Conservation (phyloP, 2,113 vertebrate genomes). For the Antigone vipio region DNA sequence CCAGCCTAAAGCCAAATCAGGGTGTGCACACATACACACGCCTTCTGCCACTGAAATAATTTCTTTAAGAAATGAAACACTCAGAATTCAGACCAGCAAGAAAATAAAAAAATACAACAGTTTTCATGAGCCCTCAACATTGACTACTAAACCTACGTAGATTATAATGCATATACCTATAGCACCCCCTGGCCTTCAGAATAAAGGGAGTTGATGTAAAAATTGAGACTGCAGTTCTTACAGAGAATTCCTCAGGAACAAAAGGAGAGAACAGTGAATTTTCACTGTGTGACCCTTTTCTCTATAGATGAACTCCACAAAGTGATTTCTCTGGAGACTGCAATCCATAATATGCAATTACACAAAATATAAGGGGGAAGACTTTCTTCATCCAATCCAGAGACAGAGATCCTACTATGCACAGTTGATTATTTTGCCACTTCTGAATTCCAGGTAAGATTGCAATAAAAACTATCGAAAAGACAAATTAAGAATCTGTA, state of each 20-base stretch:
- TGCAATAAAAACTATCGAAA: neutral
- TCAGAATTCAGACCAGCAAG: neutral
- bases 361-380: neutral
- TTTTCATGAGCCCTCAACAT: neutral
- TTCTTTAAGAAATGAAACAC: neutral
- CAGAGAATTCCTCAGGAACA: neutral
- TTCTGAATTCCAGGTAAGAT: neutral
- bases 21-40: accelerated
- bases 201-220: neutral
- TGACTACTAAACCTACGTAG: neutral
- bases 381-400: neutral
- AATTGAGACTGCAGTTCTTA: neutral
- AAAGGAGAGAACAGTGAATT: neutral
- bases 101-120: neutral
- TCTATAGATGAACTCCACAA: neutral
- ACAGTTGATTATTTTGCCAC: neutral
- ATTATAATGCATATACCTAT: conserved; percentile 17
- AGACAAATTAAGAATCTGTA: neutral
- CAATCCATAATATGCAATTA: neutral
- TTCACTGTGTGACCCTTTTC: neutral
- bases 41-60: neutral
- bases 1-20: neutral
- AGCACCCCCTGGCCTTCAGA: conserved; percentile 54
- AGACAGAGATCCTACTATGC: neutral
- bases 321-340: neutral